Evolutionary conservation across 2,797 vertebrate species (phyloP), one percentile per base, ranked within the genome.

Genomic region (Microctenopoma stevenorrisi): DNA sequence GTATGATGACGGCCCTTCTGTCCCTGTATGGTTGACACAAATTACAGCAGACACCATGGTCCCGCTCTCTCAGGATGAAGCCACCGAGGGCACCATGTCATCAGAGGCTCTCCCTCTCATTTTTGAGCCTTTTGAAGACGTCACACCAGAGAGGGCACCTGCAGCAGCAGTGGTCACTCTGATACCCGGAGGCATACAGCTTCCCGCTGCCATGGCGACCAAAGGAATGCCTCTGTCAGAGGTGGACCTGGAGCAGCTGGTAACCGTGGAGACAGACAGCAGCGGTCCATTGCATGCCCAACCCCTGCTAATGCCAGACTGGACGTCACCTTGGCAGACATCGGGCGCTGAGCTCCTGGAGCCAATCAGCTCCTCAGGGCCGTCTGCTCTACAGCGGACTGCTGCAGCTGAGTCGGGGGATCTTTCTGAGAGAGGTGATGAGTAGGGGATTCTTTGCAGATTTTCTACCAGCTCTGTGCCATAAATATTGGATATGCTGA

Each of bases 71-170:
- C 89, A 90, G 77, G 92, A 92, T 37, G 84, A 90, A 38, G 68
- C 89, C 81, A 92, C 86, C 3, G 93, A 94, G 73, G 88, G 87
- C 37, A 93, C 91, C 48, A 93, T 94, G 93, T 93, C 93, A 0
- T 93, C 93, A 0, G 89, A 93, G 77, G 87, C 91, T 8, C 90
- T 94, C 15, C 93, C 93, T 56, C 89, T 94, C 75, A 94, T 95
- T 80, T 95, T 95, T 43, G 93, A 94, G 72, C 93, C 93, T 1
- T 74, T 89, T 26, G 93, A 94, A 52, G 93, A 94, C 10, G 82
- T 78, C 53, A 82, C 84, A 9, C 37, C 81, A 14, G 88, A 91
- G 47, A 83, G 68, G 49, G 62, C 58, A 9, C 54, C 51, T 0
- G 59, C 46, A 7, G 64, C 43, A 9, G 38, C 66, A 6, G 71